A percentile compares a stretch with the other conserved stretches of the same genome.
Conservation (phyloP, 1,140 invertebrate species). For the Amphibalanus amphitrite region DNA sequence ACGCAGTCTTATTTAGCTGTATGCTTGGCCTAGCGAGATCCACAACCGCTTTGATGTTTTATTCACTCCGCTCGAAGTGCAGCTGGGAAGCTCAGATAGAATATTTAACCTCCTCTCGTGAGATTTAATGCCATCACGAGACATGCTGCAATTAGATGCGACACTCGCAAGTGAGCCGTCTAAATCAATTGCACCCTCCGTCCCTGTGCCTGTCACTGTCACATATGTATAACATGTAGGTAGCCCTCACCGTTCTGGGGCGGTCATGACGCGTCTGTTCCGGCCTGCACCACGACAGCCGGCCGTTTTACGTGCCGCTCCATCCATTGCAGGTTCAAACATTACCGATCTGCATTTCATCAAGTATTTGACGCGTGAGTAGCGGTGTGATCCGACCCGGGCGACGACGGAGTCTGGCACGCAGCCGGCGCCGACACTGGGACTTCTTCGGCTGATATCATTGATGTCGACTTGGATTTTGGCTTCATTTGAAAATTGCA, state of each 20-base stretch:
- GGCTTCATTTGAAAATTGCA: not conserved
- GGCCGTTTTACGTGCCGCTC: not conserved
- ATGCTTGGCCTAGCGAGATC: too few relatives aligned
- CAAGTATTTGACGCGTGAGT: slow-evolving; percentile 4
- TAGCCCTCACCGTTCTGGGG: not conserved
- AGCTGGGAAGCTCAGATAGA: too few relatives aligned
- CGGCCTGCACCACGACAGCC: not conserved
- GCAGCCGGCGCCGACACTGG: not conserved
- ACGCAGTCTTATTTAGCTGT: too few relatives aligned
- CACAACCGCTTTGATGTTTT: too few relatives aligned
- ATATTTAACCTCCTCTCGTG: not conserved
- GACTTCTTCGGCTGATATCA: not conserved
- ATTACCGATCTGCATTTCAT: not conserved
- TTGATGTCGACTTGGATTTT: not conserved
- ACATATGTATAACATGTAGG: too few relatives aligned
- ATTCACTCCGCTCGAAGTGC: too few relatives aligned
- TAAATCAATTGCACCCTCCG: not conserved
- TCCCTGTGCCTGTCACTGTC: not conserved
- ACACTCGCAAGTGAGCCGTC: not conserved
- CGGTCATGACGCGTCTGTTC: not conserved
- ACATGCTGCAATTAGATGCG: not conserved
- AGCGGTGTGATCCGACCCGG: not conserved
- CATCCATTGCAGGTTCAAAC: not conserved
- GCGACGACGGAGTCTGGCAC: not conserved
- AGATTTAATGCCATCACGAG: not conserved